phyloP scores from a whole-genome alignment of 2,113 vertebrate species.

The Sapajus apella region DNA sequence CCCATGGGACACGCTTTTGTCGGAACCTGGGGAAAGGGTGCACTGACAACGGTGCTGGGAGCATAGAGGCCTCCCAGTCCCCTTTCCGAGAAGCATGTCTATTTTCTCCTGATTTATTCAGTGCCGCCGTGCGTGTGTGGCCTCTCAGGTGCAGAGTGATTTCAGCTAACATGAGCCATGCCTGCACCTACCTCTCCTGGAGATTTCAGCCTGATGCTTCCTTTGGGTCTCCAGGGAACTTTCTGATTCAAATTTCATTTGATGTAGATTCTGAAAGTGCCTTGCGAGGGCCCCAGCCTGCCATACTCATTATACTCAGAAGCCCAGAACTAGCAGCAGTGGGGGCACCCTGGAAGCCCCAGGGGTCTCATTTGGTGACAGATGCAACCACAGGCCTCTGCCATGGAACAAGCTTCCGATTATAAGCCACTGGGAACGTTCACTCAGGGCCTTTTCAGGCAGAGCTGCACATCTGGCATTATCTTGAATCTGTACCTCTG shows the following conservation, averaged over 20 bases:
- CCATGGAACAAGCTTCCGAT: neutral
- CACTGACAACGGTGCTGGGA: neutral
- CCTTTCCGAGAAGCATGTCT: neutral
- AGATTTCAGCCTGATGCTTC: neutral
- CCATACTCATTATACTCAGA: neutral
- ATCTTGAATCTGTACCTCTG: neutral
- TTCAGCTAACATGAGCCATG: fast-evolving
- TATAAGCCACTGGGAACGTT: neutral
- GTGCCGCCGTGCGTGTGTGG: fast-evolving
- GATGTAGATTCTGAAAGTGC: neutral
- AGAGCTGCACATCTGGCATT: too few species aligned
- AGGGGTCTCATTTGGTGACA: conserved; percentile 26
- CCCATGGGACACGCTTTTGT: neutral
- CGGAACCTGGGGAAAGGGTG: neutral
- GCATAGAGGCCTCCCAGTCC: neutral
- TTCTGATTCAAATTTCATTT: neutral
- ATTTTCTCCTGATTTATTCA: neutral
- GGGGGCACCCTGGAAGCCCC: neutral
- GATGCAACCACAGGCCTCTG: neutral
- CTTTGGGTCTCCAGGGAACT: neutral
- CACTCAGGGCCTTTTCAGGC: neutral
- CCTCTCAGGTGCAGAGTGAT: neutral
- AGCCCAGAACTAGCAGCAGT: neutral
- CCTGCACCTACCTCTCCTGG: neutral
- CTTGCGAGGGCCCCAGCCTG: neutral